Conservation (phyloP, 1,140 invertebrate genomes). For the Prorops nasuta region DNA sequence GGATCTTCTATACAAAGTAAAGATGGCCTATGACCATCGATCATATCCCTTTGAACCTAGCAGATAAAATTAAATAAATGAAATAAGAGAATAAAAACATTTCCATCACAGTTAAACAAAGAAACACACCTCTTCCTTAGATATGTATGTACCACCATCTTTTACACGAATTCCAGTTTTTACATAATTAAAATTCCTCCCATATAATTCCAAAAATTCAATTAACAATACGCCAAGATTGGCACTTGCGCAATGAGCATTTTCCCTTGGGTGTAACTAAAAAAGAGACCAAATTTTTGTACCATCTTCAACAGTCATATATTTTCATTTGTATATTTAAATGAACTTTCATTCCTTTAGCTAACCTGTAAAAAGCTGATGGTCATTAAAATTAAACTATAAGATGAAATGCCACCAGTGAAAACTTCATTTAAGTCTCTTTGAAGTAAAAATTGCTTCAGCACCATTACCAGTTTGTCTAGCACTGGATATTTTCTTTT, state of each 20-base stretch:
- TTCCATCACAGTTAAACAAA: not conserved
- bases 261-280: constrained; percentile 72
- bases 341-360: not conserved
- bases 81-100: not conserved
- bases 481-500: constrained; percentile 80
- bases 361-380: constrained; percentile 93
- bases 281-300: constrained; percentile 30
- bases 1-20: constrained; percentile 97
- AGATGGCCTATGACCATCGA: constrained; percentile 88
- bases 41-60: constrained; percentile 82
- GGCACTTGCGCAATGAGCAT: constrained; percentile 61
- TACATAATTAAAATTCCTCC: constrained; percentile 94
- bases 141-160: constrained; percentile 90
- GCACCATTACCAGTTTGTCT: constrained; percentile 90
- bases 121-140: constrained; percentile 80
- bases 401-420: constrained; percentile 97
- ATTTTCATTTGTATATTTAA: not conserved
- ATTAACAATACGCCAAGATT: constrained; percentile 94
- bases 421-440: constrained; percentile 98
- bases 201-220: constrained; percentile 98
- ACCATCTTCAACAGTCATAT: not conserved
- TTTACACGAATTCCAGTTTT: constrained; percentile 93
- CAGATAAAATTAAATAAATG: constrained; percentile 17
- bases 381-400: constrained; percentile 97
- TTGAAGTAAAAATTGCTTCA: constrained; percentile 97